Evolutionary conservation across 2,113 vertebrate species (phyloP), one percentile per base, ranked within the genome.

Genomic region (Strix uralensis): DNA sequence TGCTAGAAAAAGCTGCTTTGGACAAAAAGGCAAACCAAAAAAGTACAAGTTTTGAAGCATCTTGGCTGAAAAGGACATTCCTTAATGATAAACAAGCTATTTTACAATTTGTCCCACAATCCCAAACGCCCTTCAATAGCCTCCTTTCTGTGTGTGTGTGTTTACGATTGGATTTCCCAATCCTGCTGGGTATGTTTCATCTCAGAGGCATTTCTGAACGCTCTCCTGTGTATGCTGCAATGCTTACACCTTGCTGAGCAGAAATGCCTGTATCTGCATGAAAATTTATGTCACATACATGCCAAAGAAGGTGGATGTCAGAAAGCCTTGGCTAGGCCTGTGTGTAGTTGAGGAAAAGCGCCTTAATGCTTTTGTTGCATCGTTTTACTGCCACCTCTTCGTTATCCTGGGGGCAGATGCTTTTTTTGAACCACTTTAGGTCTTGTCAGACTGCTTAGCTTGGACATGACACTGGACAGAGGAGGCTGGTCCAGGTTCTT

Each of bases 31-130:
- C 63, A 81, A 66, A 54, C 51, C 40, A 55, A 66, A 89, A 40
- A 81, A 54, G 55, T n/a, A 61, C 69, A 80, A 67, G 15, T 94
- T 94, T 73, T 61, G 58, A 86, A 82, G 58, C 5, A 2, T 72
- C 46, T 96, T 96, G 94, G 91, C 92, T 87, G 72, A 26, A 80
- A 58, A 84, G 27, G 32, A 65, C 81, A 86, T 97, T 97, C 91
- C 57, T 92, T 75, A 69, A 49, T 57, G 77, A 88, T 84, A 94
- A 96, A 58, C 90, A 90, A 63, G 38, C 47, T 44, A 6, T 66
- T 83, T 94, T 51, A 86, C 42, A 34, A 8, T 55, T 89, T 73
- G 25, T 94, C 80, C 67, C 55, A 30, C 66, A 93, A 51, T 84
- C 36, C 40, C 46, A 30, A 32, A 16, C 0, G 8, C 73, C 74